A percentile compares a stretch with the other conserved stretches of the same genome.
Conservation (phyloP, 1,140 invertebrate species). For the Triops cancriformis region DNA sequence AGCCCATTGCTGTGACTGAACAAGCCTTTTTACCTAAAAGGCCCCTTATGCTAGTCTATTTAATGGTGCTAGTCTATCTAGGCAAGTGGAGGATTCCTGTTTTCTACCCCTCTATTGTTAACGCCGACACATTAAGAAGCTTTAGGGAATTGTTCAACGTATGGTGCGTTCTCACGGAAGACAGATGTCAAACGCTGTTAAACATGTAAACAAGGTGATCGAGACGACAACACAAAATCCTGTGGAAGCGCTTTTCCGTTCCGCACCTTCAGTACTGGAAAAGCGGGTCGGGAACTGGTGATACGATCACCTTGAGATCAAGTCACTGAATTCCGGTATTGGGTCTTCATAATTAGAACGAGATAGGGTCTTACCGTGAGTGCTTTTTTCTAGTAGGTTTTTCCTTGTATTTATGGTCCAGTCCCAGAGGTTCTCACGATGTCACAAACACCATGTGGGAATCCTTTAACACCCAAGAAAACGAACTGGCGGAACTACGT, state of each 20-base stretch:
- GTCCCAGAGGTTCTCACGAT: neutral
- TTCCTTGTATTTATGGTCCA: neutral
- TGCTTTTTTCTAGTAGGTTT: neutral
- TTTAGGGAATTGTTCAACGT: too few species aligned
- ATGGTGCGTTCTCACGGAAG: neutral
- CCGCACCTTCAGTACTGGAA: neutral
- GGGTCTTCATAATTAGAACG: neutral
- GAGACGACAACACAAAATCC: neutral
- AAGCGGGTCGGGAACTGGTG: neutral
- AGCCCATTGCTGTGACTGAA: too few species aligned
- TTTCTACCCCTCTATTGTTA: too few species aligned
- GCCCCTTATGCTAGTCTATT: too few species aligned
- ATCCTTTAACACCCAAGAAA: neutral
- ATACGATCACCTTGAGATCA: neutral
- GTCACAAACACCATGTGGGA: neutral
- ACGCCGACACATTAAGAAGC: too few species aligned
- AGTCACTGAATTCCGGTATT: neutral
- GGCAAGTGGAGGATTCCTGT: too few species aligned
- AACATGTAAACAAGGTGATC: neutral
- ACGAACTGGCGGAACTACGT: neutral
- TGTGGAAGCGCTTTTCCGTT: neutral
- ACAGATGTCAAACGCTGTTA: neutral
- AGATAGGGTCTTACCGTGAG: neutral
- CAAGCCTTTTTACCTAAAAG: neutral
- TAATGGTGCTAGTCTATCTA: too few species aligned